phyloP scores from a whole-genome alignment of 2,113 vertebrate species.

The Cyprinodon brontotheroides region DNA sequence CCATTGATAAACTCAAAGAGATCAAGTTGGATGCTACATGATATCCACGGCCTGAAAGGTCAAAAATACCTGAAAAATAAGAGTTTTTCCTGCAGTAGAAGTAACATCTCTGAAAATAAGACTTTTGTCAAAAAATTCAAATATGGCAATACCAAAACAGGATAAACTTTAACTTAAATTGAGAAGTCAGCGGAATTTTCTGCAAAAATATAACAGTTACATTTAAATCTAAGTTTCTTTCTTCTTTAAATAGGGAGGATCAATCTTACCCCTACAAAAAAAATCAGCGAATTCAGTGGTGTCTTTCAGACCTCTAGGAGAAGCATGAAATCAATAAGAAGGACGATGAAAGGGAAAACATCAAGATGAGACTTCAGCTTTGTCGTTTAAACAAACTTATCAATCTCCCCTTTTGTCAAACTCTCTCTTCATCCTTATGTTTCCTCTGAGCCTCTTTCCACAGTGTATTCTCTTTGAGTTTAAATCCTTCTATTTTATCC shows the following conservation, averaged over 20 bases:
- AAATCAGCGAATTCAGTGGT: conserved; percentile 55
- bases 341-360: conserved; percentile 63
- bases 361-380: conserved; percentile 65
- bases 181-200: too few species aligned
- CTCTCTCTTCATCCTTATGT: conserved; percentile 9
- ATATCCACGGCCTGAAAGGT: background rate
- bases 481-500: background rate
- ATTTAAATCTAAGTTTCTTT: too few species aligned
- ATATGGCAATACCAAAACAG: background rate
- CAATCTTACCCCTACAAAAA: conserved; percentile 1
- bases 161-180: background rate
- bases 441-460: background rate
- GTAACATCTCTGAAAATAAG: background rate
- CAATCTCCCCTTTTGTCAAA: conserved; percentile 13
- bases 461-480: too few species aligned
- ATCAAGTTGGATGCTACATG: background rate
- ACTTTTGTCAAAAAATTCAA: background rate
- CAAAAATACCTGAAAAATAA: background rate
- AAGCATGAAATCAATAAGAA: conserved; percentile 73
- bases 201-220: too few species aligned
- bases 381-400: conserved; percentile 62
- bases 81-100: background rate
- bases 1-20: background rate
- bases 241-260: background rate
- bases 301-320: conserved; percentile 58